phyloP scores from a whole-genome alignment of 2,797 vertebrate species.

The Eremophila alpestris region DNA sequence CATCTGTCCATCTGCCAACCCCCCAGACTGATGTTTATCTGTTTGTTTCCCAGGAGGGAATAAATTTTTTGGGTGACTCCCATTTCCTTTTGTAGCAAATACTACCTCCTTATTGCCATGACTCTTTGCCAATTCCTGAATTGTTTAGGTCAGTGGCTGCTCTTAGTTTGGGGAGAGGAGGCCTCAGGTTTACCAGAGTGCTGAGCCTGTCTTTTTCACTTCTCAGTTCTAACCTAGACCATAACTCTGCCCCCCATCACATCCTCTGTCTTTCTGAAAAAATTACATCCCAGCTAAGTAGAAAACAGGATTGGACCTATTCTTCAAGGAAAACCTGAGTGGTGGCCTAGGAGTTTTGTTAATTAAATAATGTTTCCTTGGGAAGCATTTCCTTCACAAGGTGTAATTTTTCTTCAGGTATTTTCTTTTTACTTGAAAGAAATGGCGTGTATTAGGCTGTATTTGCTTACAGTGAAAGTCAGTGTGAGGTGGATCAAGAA shows the following conservation, averaged over 20 bases:
- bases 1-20: not conserved
- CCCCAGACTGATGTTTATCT: not conserved
- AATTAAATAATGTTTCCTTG: not conserved
- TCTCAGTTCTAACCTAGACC: not conserved
- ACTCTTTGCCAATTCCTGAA: not conserved
- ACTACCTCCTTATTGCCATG: not conserved
- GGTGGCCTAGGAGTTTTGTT: not conserved
- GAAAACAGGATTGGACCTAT: not conserved
- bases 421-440: not conserved
- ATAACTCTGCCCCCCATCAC: not conserved
- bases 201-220: not conserved
- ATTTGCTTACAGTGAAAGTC: not conserved
- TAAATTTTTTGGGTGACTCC: not conserved
- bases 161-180: not conserved
- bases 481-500: not conserved
- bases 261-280: not conserved
- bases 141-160: not conserved
- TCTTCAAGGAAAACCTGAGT: not conserved
- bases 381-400: not conserved
- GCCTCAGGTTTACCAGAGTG: not conserved
- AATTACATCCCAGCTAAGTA: not conserved
- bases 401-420: not conserved
- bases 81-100: not conserved
- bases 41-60: not conserved
- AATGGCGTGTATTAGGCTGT: not conserved